A percentile compares a stretch with the other conserved stretches of the same genome.
Evolutionary conservation across 1,140 invertebrate genomes (phyloP).

Genomic region (Drosophila guanche): DNA sequence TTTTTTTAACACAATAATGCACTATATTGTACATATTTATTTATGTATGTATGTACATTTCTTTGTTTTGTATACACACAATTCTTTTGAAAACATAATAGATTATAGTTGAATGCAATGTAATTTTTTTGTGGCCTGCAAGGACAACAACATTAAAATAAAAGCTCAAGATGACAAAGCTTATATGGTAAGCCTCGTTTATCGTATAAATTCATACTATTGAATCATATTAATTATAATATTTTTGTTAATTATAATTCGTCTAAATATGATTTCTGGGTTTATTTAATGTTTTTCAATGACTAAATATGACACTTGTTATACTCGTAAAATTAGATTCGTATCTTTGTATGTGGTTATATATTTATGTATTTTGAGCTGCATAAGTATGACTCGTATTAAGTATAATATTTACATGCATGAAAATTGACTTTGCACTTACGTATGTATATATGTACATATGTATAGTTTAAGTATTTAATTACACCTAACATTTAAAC

Average conservation of each 20-base stretch:
- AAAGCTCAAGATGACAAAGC: conserved; percentile 56
- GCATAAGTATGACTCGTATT: conserved; percentile 9
- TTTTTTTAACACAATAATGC: conserved; percentile 72
- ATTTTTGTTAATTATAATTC: conserved; percentile 52
- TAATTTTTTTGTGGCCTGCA: conserved; percentile 23
- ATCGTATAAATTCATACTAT: conserved; percentile 20
- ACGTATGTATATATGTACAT: not conserved
- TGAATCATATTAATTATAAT: conserved; percentile 28
- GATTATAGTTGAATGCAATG: conserved; percentile 11
- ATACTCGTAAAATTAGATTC: conserved; percentile 6
- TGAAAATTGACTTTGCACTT: conserved; percentile 62
- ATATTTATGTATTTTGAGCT: conserved; percentile 54
- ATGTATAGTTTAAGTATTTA: conserved; percentile 6
- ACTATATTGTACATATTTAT: conserved; percentile 61
- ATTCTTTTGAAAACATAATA: conserved; percentile 63
- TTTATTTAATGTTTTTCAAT: conserved; percentile 23
- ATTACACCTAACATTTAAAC: conserved; percentile 35
- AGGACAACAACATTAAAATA: conserved; percentile 72
- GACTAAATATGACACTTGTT: conserved; percentile 20
- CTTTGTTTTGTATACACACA: conserved; percentile 48
- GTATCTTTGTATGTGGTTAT: conserved; percentile 17
- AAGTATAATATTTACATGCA: conserved; percentile 64
- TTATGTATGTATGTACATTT: conserved; percentile 20
- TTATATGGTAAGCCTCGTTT: too few species aligned
- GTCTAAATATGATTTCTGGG: conserved; percentile 45